Evolutionary conservation across 2,888 invertebrate genomes (phyloP), one percentile per base, ranked within the genome.

Genomic region (Ptychoptera contaminata): DNA sequence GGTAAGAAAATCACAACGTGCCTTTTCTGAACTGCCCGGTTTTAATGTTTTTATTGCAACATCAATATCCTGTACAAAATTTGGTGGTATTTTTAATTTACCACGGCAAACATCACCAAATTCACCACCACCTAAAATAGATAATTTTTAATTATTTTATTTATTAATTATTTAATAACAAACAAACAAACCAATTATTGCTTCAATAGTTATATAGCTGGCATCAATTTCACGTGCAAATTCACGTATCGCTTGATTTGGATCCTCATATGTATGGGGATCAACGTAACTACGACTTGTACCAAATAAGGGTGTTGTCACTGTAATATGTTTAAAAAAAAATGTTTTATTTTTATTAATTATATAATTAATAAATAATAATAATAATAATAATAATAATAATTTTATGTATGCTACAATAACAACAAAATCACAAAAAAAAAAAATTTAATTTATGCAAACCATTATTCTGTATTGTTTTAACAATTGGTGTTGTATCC

Each of bases 101-200:
- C 97, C 98, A 47, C 92, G 82, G 61, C 97, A 99, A 0, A 98
- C 98, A 68, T 98, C 97, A 2, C 98, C 98, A 61, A 98, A 99
- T 69, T 98, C 98, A 32, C 97, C 98, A 45, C 93, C 94, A 52
- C 80, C 79, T 79, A 37, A 14, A 38, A 35, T 44, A 40, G 37
- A 14, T 37, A 42, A 10, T 15, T 23, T 32, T n/a, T 14, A 42
- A 42, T 14, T 11, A 31, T n/a, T 23, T 23, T 42, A 15, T 16
- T 16, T n/a, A 16, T 16, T 15, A 15, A n/a, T 23, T 31, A n/a
- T 30, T n/a, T n/a, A n/a, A n/a, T n/a, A n/a, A n/a, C n/a, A n/a
- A n/a, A n/a, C n/a, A n/a, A 8, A 15, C 56, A 57, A 65, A 65
- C 97, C 98, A 56, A 98, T 97, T 47, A 97, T 94, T 15, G 94